A percentile compares a stretch with the other conserved stretches of the same genome.
These are phyloP conservation scores for Galleria mellonella DNA, from an alignment of 1,140 invertebrate genomes.

Conservation along the genomic window DNA sequence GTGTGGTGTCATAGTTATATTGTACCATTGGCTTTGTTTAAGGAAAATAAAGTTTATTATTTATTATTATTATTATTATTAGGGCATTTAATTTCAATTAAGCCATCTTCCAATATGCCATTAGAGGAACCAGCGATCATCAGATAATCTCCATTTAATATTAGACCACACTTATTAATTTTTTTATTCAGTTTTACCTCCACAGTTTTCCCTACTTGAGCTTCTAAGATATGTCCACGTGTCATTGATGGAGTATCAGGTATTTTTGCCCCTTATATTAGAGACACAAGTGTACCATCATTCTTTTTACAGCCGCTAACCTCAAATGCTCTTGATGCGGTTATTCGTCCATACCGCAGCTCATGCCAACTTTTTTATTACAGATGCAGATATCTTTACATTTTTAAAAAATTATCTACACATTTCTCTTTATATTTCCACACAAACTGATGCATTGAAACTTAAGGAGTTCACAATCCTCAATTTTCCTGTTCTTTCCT, in stretches of 20 bases:
- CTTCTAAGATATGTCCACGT: neutral
- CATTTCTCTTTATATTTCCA: no score
- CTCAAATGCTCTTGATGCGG: constrained; percentile 29
- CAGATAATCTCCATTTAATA: neutral
- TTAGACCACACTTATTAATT: constrained; percentile 2
- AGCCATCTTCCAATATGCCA: neutral
- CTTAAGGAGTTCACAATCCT: constrained; percentile 15
- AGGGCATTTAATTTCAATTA: no score
- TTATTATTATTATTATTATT: no score
- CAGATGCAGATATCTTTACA: no score
- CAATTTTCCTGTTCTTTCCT: constrained; percentile 19
- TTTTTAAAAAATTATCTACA: no score
- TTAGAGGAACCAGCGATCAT: constrained; percentile 4
- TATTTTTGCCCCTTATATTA: constrained; percentile 3
- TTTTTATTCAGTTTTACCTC: neutral
- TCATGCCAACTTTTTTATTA: no score
- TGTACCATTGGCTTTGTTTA: no score
- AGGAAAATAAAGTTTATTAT: no score
- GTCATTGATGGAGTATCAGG: constrained; percentile 1
- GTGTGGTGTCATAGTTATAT: no score
- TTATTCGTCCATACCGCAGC: no score
- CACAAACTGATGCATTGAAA: no score
- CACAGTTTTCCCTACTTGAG: neutral
- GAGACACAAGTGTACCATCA: neutral
- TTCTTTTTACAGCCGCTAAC: neutral